phyloP scores from a whole-genome alignment of 92 coral and sea anemone genomes.

The Bergia puertoricense region DNA sequence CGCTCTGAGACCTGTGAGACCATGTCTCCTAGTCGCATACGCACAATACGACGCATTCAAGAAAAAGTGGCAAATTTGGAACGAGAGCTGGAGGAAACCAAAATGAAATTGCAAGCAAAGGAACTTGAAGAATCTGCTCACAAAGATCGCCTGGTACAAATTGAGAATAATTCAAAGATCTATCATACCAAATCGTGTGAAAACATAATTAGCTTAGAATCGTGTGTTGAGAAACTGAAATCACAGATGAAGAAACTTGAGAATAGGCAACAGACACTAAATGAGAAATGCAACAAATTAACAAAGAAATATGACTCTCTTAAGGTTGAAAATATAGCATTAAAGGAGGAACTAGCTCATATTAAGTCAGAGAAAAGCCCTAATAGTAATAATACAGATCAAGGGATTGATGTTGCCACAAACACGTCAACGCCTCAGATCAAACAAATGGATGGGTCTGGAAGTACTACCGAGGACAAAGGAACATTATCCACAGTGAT shows the following conservation, averaged over 20 bases:
- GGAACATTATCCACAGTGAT: conserved; percentile 13
- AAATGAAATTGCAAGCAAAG: neutral
- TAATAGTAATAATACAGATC: conserved; percentile 6
- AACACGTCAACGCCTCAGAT: conserved; percentile 19
- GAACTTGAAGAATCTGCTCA: conserved; percentile 13
- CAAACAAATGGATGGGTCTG: conserved; percentile 13
- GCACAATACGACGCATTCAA: conserved; percentile 17
- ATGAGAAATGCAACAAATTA: conserved; percentile 28
- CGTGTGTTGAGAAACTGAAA: neutral
- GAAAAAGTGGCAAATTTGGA: conserved; percentile 10
- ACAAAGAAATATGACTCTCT: conserved; percentile 24
- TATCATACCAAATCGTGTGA: conserved; percentile 1
- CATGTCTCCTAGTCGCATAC: neutral
- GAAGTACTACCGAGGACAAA: conserved; percentile 10
- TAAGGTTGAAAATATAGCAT: conserved; percentile 14
- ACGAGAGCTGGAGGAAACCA: neutral
- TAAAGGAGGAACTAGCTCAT: conserved; percentile 1
- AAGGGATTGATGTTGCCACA: conserved; percentile 6
- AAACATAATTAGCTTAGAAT: neutral
- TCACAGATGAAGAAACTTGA: conserved; percentile 23
- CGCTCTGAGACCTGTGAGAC: neutral
- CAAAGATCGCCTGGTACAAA: conserved; percentile 19
- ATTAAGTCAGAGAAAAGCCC: conserved; percentile 1
- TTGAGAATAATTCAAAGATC: conserved; percentile 1
- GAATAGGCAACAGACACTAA: conserved; percentile 14